Evolutionary conservation across 2,888 invertebrate genomes (phyloP).

Genomic region (Lasius platythorax): DNA sequence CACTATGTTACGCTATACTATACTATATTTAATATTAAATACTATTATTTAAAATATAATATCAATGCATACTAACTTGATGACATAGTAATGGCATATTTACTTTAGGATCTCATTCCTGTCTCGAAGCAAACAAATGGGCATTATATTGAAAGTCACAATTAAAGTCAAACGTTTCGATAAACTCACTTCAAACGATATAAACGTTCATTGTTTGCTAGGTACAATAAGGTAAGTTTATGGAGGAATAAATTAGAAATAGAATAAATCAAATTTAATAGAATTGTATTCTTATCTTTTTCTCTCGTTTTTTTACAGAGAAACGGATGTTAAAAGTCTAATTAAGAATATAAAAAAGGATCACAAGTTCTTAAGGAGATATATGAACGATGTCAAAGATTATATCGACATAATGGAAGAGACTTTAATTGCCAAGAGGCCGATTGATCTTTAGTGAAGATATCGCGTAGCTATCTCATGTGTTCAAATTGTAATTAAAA

Average conservation of each 20-base stretch:
- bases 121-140: slow-evolving; percentile 71
- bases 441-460: slow-evolving; percentile 13
- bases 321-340: slow-evolving; percentile 76
- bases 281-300: slow-evolving; percentile 12
- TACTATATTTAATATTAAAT: not conserved
- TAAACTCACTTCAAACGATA: slow-evolving; percentile 74
- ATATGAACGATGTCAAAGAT: slow-evolving; percentile 78
- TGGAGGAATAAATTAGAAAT: not conserved
- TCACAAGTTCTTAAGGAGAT: slow-evolving; percentile 78
- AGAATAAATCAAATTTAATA: not conserved
- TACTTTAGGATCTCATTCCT: slow-evolving; percentile 77
- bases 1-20: slow-evolving; percentile 10
- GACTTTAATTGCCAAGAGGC: slow-evolving; percentile 26
- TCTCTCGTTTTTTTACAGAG: slow-evolving; percentile 69
- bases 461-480: not conserved
- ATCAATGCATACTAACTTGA: not conserved
- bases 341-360: slow-evolving; percentile 79
- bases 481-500: not conserved
- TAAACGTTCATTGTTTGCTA: slow-evolving; percentile 75
- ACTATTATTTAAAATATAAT: slow-evolving; percentile 27
- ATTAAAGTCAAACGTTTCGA: slow-evolving; percentile 76
- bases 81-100: slow-evolving; percentile 20
- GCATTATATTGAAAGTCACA: slow-evolving; percentile 77
- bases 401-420: slow-evolving; percentile 79
- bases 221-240: slow-evolving; percentile 78